Evolutionary conservation across 2,888 invertebrate genomes (phyloP).

Genomic region (Epiblema foenella): DNA sequence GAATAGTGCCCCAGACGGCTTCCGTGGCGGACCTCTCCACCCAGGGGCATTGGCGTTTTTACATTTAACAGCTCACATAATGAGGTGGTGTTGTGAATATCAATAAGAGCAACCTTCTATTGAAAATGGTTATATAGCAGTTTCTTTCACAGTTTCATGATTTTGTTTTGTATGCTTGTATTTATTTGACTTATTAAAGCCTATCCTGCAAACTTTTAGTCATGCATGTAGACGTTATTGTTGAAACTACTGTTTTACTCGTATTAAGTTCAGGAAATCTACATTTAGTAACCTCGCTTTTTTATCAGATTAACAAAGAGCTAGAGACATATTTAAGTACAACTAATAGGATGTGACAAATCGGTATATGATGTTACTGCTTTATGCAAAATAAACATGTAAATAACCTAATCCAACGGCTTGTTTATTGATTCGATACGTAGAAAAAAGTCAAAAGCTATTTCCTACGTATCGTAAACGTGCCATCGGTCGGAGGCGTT

Average conservation of each 20-base stretch:
- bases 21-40: slow-evolving; percentile 63
- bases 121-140: not conserved
- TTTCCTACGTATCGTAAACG: slow-evolving; percentile 64
- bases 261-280: no score
- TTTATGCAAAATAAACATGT: slow-evolving; percentile 26
- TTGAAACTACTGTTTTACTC: no score
- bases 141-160: not conserved
- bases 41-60: slow-evolving; percentile 64
- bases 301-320: not conserved
- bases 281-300: no score
- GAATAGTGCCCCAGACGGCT: slow-evolving; percentile 67
- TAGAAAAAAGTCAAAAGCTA: slow-evolving; percentile 55
- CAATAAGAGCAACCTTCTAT: slow-evolving; percentile 31
- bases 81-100: slow-evolving; percentile 67
- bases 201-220: not conserved
- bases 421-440: slow-evolving; percentile 41
- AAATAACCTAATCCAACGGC: slow-evolving; percentile 20
- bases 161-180: not conserved
- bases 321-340: not conserved
- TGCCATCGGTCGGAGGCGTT: slow-evolving; percentile 57
- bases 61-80: slow-evolving; percentile 72
- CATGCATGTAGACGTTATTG: not conserved
- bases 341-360: not conserved
- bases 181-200: not conserved
- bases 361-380: slow-evolving; percentile 13